phyloP scores from a whole-genome alignment of 2,888 invertebrate genomes.

The Drosophila robusta region DNA sequence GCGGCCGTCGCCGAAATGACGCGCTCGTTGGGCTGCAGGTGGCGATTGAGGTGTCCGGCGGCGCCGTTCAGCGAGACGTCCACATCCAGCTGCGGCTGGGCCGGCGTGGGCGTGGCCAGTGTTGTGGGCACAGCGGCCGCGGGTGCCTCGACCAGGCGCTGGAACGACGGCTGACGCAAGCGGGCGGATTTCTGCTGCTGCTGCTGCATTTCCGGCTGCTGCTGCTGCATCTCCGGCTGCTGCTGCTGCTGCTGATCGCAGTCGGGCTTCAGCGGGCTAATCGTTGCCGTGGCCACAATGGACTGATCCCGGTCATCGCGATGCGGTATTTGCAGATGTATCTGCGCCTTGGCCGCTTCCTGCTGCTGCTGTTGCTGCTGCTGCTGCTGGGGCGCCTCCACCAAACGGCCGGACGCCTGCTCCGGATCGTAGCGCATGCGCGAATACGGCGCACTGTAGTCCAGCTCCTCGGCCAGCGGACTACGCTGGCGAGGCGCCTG shows the following conservation, averaged over 20 bases:
- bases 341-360: slow-evolving; percentile 63
- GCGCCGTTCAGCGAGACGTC: slow-evolving; percentile 84
- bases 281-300: slow-evolving; percentile 69
- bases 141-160: slow-evolving; percentile 85
- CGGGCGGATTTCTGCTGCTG: slow-evolving; percentile 26
- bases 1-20: slow-evolving; percentile 87
- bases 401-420: slow-evolving; percentile 51
- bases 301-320: slow-evolving; percentile 59
- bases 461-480: slow-evolving; percentile 65
- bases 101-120: slow-evolving; percentile 51
- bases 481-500: slow-evolving; percentile 56
- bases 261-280: slow-evolving; percentile 69
- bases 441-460: slow-evolving; percentile 81
- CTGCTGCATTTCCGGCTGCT: slow-evolving; percentile 25
- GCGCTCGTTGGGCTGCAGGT: slow-evolving; percentile 85
- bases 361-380: neutral
- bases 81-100: slow-evolving; percentile 51
- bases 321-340: slow-evolving; percentile 77
- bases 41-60: slow-evolving; percentile 78
- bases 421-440: slow-evolving; percentile 76
- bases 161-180: slow-evolving; percentile 71
- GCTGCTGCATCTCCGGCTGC: slow-evolving; percentile 21
- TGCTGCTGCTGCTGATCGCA: slow-evolving; percentile 53
- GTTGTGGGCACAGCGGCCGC: slow-evolving; percentile 46
- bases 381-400: slow-evolving; percentile 36